These are phyloP conservation scores for Zapornia atra DNA, from an alignment of 2,113 vertebrate genomes.

Conservation along the genomic window DNA sequence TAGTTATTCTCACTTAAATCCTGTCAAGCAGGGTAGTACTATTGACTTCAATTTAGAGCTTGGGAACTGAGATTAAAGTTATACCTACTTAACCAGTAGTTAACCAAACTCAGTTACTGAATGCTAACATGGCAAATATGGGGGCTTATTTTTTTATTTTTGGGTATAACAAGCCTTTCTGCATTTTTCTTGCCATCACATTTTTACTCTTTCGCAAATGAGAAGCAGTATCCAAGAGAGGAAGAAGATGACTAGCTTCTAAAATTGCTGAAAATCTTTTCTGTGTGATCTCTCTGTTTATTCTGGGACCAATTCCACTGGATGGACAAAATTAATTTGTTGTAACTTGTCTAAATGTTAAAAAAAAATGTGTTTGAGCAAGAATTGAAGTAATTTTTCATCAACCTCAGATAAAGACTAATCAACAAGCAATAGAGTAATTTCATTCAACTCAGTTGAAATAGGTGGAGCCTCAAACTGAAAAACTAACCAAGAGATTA, in stretches of 20 bases:
- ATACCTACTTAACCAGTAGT: background rate
- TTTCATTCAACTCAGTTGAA: background rate
- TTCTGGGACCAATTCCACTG: background rate
- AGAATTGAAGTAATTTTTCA: background rate
- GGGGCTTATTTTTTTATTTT: background rate
- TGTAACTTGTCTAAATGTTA: background rate
- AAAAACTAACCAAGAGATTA: background rate
- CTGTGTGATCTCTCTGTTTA: rapidly evolving
- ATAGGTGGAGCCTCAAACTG: background rate
- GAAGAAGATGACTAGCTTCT: background rate
- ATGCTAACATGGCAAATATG: background rate
- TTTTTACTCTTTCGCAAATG: background rate
- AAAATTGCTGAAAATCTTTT: background rate
- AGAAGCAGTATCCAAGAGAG: background rate
- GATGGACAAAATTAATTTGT: background rate
- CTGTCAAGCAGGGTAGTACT: background rate
- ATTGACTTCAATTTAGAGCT: background rate
- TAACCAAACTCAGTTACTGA: background rate
- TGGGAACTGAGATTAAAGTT: background rate
- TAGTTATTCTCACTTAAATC: background rate
- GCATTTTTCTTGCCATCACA: background rate
- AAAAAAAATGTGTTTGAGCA: background rate
- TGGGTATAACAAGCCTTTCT: background rate
- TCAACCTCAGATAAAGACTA: background rate
- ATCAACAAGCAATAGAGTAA: background rate